Conservation (phyloP, 1,140 invertebrate species). For the Leptinotarsa defecta region DNA sequence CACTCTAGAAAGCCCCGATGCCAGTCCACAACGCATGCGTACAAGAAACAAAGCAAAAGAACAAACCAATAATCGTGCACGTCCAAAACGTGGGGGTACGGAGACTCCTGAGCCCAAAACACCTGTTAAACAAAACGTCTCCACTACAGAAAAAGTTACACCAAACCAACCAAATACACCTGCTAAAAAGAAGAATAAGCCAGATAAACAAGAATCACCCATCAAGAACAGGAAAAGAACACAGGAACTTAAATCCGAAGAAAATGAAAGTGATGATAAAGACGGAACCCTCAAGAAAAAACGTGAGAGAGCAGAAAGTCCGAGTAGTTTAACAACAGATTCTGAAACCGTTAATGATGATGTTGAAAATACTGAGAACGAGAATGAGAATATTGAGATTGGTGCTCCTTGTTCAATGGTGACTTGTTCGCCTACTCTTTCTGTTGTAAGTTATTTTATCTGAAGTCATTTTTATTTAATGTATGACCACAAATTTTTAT, state of each 20-base stretch:
- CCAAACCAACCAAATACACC: constrained; percentile 35
- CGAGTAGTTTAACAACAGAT: constrained; percentile 79
- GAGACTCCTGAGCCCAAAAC: constrained; percentile 75
- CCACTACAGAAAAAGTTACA: constrained; percentile 58
- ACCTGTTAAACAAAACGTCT: constrained; percentile 53
- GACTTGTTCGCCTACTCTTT: not conserved
- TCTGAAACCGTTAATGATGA: constrained; percentile 80
- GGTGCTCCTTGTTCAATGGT: not conserved
- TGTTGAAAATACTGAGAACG: constrained; percentile 66
- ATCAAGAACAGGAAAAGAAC: constrained; percentile 76
- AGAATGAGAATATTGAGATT: constrained; percentile 62
- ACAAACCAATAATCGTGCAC: constrained; percentile 63
- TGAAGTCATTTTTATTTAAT: not conserved
- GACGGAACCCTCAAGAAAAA: constrained; percentile 73
- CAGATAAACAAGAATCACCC: constrained; percentile 62
- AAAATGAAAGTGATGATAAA: constrained; percentile 63
- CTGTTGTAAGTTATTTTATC: constrained; percentile 10
- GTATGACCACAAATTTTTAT: not conserved
- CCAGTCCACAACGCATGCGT: constrained; percentile 83
- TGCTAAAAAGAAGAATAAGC: constrained; percentile 55
- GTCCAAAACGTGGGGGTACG: constrained; percentile 64
- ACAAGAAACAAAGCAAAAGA: constrained; percentile 85
- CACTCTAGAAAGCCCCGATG: constrained; percentile 75
- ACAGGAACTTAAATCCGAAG: constrained; percentile 60
- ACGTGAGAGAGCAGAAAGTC: constrained; percentile 72